Percentiles rank a stretch among this genome's conserved stretches.
Conservation (phyloP, 2,888 invertebrate genomes). For the Tipula vernalis region DNA sequence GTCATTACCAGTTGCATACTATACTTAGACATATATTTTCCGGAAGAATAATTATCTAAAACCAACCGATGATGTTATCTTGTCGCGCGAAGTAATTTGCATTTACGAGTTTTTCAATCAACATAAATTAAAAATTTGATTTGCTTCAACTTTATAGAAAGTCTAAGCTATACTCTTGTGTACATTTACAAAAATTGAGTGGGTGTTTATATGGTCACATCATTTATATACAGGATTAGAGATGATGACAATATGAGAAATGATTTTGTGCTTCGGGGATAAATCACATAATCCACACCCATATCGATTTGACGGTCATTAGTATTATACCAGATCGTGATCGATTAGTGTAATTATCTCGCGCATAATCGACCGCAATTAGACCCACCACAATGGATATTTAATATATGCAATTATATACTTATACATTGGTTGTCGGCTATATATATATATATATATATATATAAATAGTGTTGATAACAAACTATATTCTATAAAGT, state of each 20-base stretch:
- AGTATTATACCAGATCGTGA: background rate
- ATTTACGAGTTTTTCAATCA: background rate
- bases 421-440: background rate
- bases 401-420: background rate
- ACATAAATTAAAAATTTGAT: background rate
- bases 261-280: background rate
- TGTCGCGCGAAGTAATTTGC: background rate
- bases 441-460: background rate
- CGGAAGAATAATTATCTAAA: background rate
- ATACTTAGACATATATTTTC: background rate
- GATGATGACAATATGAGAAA: background rate
- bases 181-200: background rate
- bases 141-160: background rate
- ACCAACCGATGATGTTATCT: background rate
- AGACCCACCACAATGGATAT: background rate
- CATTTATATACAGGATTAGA: background rate
- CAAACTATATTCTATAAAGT: background rate
- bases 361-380: background rate
- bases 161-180: background rate
- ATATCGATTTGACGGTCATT: background rate
- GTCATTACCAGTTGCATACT: too few species aligned
- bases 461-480: background rate
- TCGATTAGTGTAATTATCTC: background rate
- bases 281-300: background rate
- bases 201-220: background rate